phyloP scores from a whole-genome alignment of 2,113 vertebrate species.

The Cyanoderma ruficeps region DNA sequence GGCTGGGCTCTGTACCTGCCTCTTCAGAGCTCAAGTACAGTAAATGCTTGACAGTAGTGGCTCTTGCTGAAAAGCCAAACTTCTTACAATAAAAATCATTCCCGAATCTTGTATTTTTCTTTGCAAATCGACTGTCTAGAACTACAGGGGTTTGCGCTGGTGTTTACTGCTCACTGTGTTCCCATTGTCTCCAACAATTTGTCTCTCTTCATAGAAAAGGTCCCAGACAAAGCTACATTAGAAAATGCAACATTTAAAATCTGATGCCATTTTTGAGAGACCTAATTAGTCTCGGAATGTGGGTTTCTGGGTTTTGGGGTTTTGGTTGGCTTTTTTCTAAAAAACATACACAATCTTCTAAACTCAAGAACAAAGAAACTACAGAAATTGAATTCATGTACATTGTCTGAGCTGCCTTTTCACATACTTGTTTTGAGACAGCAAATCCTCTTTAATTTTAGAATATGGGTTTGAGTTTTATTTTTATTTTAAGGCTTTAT shows the following conservation, averaged over 20 bases:
- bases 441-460: neutral
- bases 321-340: neutral
- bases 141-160: neutral
- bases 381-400: neutral
- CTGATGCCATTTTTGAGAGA: neutral
- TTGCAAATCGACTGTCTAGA: neutral
- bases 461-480: neutral
- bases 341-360: neutral
- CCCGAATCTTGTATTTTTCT: neutral
- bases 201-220: neutral
- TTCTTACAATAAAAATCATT: neutral
- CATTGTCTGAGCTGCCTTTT: neutral
- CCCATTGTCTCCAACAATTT: neutral
- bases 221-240: constrained; percentile 2
- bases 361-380: neutral
- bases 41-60: neutral
- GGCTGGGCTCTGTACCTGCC: constrained; percentile 56
- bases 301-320: neutral
- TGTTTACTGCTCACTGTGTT: constrained; percentile 8
- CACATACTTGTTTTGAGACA: neutral
- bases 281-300: constrained; percentile 39
- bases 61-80: constrained; percentile 18
- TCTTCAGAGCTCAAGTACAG: constrained; percentile 58
- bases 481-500: constrained; percentile 15
- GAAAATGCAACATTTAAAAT: constrained; percentile 40